Percentiles rank a stretch among this genome's conserved stretches.
Evolutionary conservation across 2,113 vertebrate genomes (phyloP).

Genomic region (Tenrec ecaudatus): DNA sequence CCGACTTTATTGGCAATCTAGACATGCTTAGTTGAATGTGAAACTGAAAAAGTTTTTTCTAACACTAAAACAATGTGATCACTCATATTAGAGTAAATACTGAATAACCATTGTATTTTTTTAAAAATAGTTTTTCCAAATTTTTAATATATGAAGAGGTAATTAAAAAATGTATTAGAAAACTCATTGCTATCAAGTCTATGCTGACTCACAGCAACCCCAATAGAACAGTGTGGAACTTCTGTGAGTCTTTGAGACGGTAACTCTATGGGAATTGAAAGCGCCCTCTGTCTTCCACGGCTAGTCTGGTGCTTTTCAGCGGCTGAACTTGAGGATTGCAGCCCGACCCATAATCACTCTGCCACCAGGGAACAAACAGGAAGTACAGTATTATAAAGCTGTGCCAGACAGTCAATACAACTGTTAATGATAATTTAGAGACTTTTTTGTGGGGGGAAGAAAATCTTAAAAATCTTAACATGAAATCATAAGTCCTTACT

Average conservation of each 20-base stretch:
- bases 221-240: no score
- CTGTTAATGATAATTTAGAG: not conserved
- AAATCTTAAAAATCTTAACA: not conserved
- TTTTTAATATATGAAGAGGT: not conserved
- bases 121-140: not conserved
- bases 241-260: no score
- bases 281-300: no score
- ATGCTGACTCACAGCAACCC: no score
- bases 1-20: not conserved
- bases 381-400: not conserved
- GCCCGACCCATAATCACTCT: no score
- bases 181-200: no score
- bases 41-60: constrained; percentile 2
- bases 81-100: not conserved
- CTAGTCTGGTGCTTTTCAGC: no score
- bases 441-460: not conserved
- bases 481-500: not conserved
- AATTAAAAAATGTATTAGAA: no score
- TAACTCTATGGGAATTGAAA: no score
- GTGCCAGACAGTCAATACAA: not conserved
- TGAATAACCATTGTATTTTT: not conserved
- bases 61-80: not conserved
- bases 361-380: not conserved
- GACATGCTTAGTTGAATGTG: not conserved
- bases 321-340: no score